Percentiles rank a stretch among this genome's conserved stretches.
Evolutionary conservation across 2,113 vertebrate species (phyloP).

Genomic region (Dicentrarchus labrax): DNA sequence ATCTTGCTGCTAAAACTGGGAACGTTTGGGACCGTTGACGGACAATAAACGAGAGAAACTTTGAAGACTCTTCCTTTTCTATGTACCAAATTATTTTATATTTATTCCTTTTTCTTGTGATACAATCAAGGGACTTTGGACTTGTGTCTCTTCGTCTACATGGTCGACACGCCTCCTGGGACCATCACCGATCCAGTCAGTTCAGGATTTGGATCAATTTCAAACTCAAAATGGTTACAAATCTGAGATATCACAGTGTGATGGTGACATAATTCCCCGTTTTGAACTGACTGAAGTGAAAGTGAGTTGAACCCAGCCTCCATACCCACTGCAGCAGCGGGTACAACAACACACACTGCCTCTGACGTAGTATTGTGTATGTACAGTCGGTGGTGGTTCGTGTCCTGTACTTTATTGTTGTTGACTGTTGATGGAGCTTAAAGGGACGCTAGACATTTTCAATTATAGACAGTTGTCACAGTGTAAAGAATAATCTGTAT

Average conservation of each 20-base stretch:
- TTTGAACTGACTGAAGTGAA: slow-evolving; percentile 32
- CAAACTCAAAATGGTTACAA: not conserved
- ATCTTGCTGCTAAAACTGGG: slow-evolving; percentile 87
- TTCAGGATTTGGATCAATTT: not conserved
- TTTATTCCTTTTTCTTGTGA: slow-evolving; percentile 77
- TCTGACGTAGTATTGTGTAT: slow-evolving; percentile 77
- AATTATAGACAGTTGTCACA: not conserved
- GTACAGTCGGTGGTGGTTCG: slow-evolving; percentile 50
- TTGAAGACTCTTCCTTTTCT: slow-evolving; percentile 88
- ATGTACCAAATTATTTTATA: slow-evolving; percentile 77
- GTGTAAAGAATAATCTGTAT: not conserved
- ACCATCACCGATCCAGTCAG: not conserved
- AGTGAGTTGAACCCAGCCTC: slow-evolving; percentile 18
- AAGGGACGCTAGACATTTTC: slow-evolving; percentile 49
- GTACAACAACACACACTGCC: slow-evolving; percentile 87
- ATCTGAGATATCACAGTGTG: not conserved
- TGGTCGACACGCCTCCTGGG: slow-evolving; percentile 37
- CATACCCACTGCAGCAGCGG: slow-evolving; percentile 80
- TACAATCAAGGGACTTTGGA: slow-evolving; percentile 58
- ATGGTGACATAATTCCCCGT: not conserved
- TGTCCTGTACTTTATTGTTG: slow-evolving; percentile 38
- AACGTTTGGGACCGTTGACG: slow-evolving; percentile 66
- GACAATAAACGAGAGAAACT: slow-evolving; percentile 73
- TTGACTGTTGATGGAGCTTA: slow-evolving; percentile 51
- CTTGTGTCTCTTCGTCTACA: slow-evolving; percentile 60